Evolutionary conservation across 2,888 invertebrate species (phyloP).

Genomic region (Andrena trimmerana): DNA sequence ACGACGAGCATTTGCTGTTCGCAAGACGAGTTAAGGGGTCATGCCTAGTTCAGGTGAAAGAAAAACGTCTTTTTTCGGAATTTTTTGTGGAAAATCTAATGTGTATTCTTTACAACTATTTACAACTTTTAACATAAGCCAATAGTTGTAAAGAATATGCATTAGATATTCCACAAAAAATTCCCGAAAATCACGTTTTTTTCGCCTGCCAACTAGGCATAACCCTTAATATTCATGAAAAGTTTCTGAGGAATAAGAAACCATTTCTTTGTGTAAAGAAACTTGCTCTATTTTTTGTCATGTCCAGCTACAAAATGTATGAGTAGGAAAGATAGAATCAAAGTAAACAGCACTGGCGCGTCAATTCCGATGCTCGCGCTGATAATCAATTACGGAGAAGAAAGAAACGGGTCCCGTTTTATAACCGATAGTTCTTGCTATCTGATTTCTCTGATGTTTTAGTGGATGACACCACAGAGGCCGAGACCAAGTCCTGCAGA

Average conservation of each 20-base stretch:
- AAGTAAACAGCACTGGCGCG: not conserved
- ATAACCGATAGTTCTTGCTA: not conserved
- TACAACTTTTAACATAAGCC: too few relatives aligned
- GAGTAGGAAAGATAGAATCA: not conserved
- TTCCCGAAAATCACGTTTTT: too few relatives aligned
- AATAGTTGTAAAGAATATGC: too few relatives aligned
- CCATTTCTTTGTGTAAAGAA: not conserved
- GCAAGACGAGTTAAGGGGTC: not conserved
- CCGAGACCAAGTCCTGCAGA: constrained; percentile 92
- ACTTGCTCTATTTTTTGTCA: not conserved
- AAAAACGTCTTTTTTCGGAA: too few relatives aligned
- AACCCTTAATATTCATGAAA: too few relatives aligned
- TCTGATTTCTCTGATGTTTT: constrained; percentile 72
- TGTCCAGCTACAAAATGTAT: not conserved
- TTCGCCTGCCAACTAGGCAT: too few relatives aligned
- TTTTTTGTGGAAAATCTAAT: too few relatives aligned
- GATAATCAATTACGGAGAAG: not conserved
- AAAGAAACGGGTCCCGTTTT: too few relatives aligned
- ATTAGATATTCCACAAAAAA: too few relatives aligned
- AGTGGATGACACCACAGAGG: constrained; percentile 88
- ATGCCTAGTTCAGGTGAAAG: too few relatives aligned
- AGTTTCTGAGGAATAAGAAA: too few relatives aligned
- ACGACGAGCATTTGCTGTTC: not conserved
- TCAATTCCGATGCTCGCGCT: not conserved
- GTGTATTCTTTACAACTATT: too few relatives aligned